phyloP scores from a whole-genome alignment of 2,113 vertebrate species.

The Melospiza georgiana region DNA sequence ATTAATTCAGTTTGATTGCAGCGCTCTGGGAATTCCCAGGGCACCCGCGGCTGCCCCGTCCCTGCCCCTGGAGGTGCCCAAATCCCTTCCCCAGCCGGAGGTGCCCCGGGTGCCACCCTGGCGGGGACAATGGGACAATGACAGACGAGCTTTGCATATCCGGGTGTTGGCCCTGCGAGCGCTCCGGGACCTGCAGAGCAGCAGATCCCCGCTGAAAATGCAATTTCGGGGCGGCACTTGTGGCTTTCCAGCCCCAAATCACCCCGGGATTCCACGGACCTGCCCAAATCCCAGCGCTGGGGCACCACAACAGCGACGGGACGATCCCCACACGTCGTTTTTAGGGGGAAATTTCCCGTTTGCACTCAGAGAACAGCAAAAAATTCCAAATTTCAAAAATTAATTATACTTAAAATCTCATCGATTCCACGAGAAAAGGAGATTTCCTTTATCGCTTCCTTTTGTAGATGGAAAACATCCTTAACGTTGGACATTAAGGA shows the following conservation, averaged over 20 bases:
- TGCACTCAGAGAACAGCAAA: not conserved
- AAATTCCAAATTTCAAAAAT: accelerated
- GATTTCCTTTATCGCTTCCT: not conserved
- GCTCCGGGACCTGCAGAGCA: not conserved
- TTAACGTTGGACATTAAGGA: not conserved
- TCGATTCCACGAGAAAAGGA: not conserved
- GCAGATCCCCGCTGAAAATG: accelerated
- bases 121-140: not conserved
- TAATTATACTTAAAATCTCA: accelerated
- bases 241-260: accelerated
- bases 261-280: not conserved
- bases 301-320: accelerated
- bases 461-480: not conserved
- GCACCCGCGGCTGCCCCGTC: not conserved
- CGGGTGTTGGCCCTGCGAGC: not conserved
- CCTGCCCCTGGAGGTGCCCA: not conserved
- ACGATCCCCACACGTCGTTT: accelerated
- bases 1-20: not conserved
- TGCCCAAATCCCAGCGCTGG: accelerated
- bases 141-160: slow-evolving; percentile 48
- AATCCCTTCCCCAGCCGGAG: accelerated
- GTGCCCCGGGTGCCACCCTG: not conserved
- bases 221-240: accelerated
- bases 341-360: not conserved
- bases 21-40: accelerated